These are phyloP conservation scores for Bibio marci DNA, from an alignment of 2,888 invertebrate genomes.

Conservation along the genomic window DNA sequence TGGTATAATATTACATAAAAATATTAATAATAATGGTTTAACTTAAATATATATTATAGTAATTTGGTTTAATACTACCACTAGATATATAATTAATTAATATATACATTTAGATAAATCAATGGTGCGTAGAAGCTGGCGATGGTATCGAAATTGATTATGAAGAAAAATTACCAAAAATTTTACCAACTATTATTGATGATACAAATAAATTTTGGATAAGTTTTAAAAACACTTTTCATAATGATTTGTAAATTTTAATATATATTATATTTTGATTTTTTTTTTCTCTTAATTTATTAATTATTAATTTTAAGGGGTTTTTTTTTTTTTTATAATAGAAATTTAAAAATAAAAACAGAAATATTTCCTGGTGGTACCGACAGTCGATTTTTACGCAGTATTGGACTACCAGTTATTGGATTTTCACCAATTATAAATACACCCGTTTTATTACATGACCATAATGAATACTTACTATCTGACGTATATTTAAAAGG, in stretches of 20 bases:
- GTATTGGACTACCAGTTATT: constrained; percentile 38
- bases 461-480: constrained; percentile 75
- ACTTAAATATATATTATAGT: too few relatives aligned
- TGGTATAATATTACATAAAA: too few relatives aligned
- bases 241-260: constrained; percentile 37
- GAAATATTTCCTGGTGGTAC: constrained; percentile 63
- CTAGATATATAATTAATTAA: too few relatives aligned
- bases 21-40: too few relatives aligned
- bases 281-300: background rate
- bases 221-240: constrained; percentile 45
- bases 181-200: constrained; percentile 45
- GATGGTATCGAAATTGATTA: constrained; percentile 48
- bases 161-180: constrained; percentile 41
- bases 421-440: constrained; percentile 84
- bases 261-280: too few relatives aligned
- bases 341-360: constrained; percentile 24
- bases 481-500: constrained; percentile 63
- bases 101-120: too few relatives aligned
- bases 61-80: too few relatives aligned
- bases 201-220: constrained; percentile 51
- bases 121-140: constrained; percentile 56
- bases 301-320: background rate
- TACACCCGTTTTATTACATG: constrained; percentile 73
- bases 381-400: constrained; percentile 37
- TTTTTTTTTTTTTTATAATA: background rate